These are phyloP conservation scores for Rhagoletis zephyria DNA, from an alignment of 1,140 invertebrate species.

Conservation along the genomic window DNA sequence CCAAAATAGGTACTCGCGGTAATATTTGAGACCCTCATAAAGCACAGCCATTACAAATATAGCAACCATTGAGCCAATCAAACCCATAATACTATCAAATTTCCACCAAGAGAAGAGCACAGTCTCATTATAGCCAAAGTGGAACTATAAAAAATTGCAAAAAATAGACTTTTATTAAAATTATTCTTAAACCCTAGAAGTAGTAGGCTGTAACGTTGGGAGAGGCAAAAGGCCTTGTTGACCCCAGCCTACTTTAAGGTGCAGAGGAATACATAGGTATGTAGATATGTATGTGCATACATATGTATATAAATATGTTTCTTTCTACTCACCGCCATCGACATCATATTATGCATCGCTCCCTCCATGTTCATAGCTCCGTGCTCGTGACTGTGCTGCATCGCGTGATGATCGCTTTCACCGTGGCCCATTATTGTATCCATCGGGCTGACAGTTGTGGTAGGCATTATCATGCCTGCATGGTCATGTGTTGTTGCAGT, in stretches of 20 bases:
- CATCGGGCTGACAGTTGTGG: constrained; percentile 14
- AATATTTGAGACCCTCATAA: constrained; percentile 94
- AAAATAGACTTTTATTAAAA: no score
- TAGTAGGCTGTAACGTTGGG: not conserved
- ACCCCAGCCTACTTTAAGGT: not conserved
- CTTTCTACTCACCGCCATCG: constrained; percentile 66
- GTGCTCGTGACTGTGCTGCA: constrained; percentile 55
- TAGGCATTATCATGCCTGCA: constrained; percentile 52
- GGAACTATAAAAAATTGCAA: constrained; percentile 80
- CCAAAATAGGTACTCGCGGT: constrained; percentile 88
- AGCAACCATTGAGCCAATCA: constrained; percentile 88
- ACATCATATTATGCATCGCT: constrained; percentile 71
- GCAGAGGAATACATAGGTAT: not conserved
- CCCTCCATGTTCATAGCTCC: constrained; percentile 55
- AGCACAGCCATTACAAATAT: constrained; percentile 88
- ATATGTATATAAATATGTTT: not conserved
- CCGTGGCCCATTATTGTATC: constrained; percentile 29
- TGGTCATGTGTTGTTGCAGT: constrained; percentile 56
- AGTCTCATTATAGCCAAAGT: constrained; percentile 82
- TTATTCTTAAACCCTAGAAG: no score
- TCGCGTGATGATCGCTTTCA: constrained; percentile 16
- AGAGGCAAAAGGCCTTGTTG: not conserved
- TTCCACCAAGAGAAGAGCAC: constrained; percentile 87
- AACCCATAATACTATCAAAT: constrained; percentile 80
- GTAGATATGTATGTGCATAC: not conserved